Percentiles rank a stretch among this genome's conserved stretches.
Evolutionary conservation across 30 jellyfish, hydroid and myxozoan genomes (phyloP).

Genomic region (Aurelia aurita complex sp. Pacific): DNA sequence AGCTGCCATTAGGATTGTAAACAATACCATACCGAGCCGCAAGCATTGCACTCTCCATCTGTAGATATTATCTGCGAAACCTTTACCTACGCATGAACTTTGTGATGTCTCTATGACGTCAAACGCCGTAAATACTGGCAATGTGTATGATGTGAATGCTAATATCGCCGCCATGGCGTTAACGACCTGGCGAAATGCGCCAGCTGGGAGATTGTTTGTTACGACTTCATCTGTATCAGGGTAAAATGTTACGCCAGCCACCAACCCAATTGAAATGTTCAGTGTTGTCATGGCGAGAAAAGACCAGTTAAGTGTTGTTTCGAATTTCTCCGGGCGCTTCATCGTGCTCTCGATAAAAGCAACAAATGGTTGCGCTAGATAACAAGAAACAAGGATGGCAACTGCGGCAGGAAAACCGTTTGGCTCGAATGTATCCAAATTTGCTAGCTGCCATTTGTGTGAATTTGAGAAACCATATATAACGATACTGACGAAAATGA

Average conservation of each 20-base stretch:
- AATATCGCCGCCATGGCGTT: constrained; percentile 93
- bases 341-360: constrained; percentile 91
- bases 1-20: constrained; percentile 91
- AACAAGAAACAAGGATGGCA: constrained; percentile 86
- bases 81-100: constrained; percentile 66
- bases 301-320: constrained; percentile 75
- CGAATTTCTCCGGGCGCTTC: constrained; percentile 93
- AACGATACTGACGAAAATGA: constrained; percentile 76
- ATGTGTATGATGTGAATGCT: constrained; percentile 91
- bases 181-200: constrained; percentile 82
- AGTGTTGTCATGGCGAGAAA: constrained; percentile 84
- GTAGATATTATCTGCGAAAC: constrained; percentile 79
- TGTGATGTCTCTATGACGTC: constrained; percentile 85
- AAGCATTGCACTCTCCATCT: constrained; percentile 73
- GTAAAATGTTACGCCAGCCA: constrained; percentile 87
- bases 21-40: constrained; percentile 68
- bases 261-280: constrained; percentile 72
- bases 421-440: constrained; percentile 79
- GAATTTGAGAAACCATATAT: constrained; percentile 70
- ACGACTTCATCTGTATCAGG: constrained; percentile 96
- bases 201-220: constrained; percentile 90
- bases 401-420: constrained; percentile 87
- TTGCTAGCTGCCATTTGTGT: constrained; percentile 77
- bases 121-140: constrained; percentile 94
- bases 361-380: constrained; percentile 95